Percentiles rank a stretch among this genome's conserved stretches.
Evolutionary conservation across 2,888 invertebrate genomes (phyloP).

Genomic region (Monopis laevigella): DNA sequence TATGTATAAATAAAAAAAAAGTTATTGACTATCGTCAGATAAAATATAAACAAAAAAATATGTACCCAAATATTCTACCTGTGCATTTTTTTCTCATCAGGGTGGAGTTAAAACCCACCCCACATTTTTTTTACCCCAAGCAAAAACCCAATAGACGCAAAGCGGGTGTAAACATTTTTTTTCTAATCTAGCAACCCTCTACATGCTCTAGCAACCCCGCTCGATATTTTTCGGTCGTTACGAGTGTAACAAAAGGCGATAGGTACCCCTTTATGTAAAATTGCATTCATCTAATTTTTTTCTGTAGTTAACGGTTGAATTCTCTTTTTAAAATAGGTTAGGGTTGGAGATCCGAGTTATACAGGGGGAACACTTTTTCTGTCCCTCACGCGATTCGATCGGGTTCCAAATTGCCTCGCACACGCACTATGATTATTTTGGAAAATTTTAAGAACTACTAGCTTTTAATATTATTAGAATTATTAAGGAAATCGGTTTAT

Average conservation of each 20-base stretch:
- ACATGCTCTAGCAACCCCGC: constrained; percentile 20
- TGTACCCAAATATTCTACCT: too few species aligned
- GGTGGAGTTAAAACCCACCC: constrained; percentile 50
- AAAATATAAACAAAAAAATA: too few species aligned
- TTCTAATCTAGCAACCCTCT: constrained; percentile 27
- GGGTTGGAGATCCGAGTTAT: constrained; percentile 34
- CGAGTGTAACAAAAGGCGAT: too few species aligned
- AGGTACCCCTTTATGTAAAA: constrained; percentile 46
- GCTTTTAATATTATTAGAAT: too few species aligned
- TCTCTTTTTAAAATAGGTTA: constrained; percentile 55
- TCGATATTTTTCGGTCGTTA: constrained; percentile 61
- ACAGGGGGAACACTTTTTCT: constrained; percentile 49
- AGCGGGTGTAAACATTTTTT: constrained; percentile 56
- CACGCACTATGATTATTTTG: neutral
- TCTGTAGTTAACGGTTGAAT: constrained; percentile 44
- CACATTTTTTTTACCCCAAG: constrained; percentile 40
- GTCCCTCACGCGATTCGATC: constrained; percentile 40
- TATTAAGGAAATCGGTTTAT: too few species aligned
- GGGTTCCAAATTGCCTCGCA: neutral
- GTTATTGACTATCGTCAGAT: too few species aligned
- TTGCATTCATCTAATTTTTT: constrained; percentile 57
- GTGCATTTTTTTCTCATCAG: constrained; percentile 25
- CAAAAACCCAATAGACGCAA: constrained; percentile 46
- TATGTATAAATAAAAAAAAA: too few species aligned
- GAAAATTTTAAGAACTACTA: neutral